Conservation (phyloP, 2,113 vertebrate species). For the Hoplias malabaricus region DNA sequence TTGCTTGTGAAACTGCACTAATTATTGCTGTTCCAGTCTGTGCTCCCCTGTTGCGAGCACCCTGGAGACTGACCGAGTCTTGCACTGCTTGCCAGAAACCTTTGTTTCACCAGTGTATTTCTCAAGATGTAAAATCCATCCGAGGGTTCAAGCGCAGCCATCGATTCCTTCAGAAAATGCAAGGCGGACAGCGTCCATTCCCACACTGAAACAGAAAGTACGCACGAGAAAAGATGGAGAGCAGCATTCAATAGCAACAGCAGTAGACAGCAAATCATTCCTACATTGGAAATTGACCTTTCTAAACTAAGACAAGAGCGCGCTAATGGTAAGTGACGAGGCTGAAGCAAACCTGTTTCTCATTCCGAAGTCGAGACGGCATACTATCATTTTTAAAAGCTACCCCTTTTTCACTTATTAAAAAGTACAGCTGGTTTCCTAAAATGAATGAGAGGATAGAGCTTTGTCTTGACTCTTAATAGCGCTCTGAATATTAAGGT, state of each 20-base stretch:
- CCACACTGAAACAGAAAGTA: no score
- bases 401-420: not conserved
- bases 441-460: not conserved
- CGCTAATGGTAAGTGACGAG: not conserved
- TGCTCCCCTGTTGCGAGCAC: constrained; percentile 42
- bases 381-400: not conserved
- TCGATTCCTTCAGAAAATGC: constrained; percentile 9
- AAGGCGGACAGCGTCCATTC: constrained; percentile 11
- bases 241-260: not conserved
- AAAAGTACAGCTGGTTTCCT: no score
- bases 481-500: not conserved
- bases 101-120: constrained; percentile 34
- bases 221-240: no score
- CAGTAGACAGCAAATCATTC: not conserved
- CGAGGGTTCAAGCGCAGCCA: not conserved
- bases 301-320: not conserved
- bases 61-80: constrained; percentile 31
- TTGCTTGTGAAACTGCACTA: constrained; percentile 44
- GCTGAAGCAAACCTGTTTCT: constrained; percentile 6
- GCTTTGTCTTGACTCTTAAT: not conserved
- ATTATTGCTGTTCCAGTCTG: constrained; percentile 52
- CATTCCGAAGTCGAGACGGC: not conserved
- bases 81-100: constrained; percentile 42
- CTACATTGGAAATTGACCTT: constrained; percentile 9
- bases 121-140: constrained; percentile 19